Conservation (phyloP, 2,113 vertebrate genomes). For the Campylorhamphus procurvoides region DNA sequence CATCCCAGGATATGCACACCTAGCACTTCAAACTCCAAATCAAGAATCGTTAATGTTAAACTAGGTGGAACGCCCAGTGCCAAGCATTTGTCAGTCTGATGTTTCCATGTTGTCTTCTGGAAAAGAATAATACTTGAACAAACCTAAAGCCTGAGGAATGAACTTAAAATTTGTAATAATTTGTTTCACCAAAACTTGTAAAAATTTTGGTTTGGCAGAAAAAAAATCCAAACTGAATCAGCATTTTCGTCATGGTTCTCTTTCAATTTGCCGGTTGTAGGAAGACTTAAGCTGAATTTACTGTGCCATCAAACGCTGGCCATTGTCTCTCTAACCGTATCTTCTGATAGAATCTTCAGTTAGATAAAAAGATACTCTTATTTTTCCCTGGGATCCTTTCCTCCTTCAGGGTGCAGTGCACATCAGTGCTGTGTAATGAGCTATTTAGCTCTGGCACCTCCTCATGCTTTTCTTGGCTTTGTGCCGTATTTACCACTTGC, state of each 20-base stretch:
- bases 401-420: background rate
- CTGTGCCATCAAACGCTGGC: background rate
- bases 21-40: background rate
- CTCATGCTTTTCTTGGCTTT: conserved; percentile 28
- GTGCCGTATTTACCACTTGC: background rate
- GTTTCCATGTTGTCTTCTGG: background rate
- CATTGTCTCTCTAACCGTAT: background rate
- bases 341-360: background rate
- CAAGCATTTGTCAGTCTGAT: background rate
- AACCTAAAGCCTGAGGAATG: background rate
- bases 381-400: background rate
- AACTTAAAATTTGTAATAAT: background rate
- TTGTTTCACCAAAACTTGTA: background rate
- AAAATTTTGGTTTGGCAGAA: background rate
- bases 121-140: background rate
- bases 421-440: background rate
- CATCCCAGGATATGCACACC: background rate
- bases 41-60: background rate
- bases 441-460: background rate
- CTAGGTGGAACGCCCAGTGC: background rate
- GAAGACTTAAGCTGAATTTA: background rate
- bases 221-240: background rate
- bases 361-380: background rate
- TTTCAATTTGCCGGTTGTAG: background rate
- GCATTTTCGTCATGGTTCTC: background rate